phyloP scores from a whole-genome alignment of 2,888 invertebrate species.

The Cepaea hortensis region DNA sequence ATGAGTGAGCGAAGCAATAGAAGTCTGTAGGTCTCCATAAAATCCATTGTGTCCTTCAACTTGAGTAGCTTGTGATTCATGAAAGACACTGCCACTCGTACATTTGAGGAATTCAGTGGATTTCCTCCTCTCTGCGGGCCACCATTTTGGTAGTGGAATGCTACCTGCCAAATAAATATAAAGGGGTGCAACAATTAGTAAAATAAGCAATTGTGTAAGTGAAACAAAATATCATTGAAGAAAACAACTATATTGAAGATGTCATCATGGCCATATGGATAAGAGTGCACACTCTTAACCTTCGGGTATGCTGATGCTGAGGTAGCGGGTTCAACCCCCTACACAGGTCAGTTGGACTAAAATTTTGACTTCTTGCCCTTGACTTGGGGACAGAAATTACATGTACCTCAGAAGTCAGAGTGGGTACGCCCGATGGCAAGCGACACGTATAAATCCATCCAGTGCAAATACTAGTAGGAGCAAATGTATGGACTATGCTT shows the following conservation, averaged over 20 bases:
- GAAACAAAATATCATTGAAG: not conserved
- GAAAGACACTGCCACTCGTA: conserved; percentile 54
- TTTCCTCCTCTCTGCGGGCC: conserved; percentile 66
- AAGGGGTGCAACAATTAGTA: not conserved
- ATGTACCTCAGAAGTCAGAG: too few relatives aligned
- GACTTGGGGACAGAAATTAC: too few relatives aligned
- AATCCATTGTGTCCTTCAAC: conserved; percentile 61
- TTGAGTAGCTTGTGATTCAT: conserved; percentile 62
- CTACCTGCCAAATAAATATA: conserved; percentile 60
- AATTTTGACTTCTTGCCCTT: too few relatives aligned
- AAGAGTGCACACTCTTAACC: too few relatives aligned
- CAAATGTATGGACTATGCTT: too few relatives aligned
- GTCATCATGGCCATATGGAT: too few relatives aligned
- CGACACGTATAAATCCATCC: not conserved
- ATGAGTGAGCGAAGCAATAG: conserved; percentile 67
- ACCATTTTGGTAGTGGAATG: conserved; percentile 72
- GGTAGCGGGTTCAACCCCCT: too few relatives aligned
- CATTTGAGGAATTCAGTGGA: conserved; percentile 66
- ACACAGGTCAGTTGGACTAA: too few relatives aligned
- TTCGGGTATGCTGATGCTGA: too few relatives aligned
- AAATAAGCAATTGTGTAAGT: not conserved
- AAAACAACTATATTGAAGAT: not conserved
- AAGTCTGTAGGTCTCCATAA: conserved; percentile 66
- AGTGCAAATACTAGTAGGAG: too few relatives aligned
- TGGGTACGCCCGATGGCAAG: not conserved